Conservation (phyloP, 2,113 vertebrate species). For the Theropithecus gelada region DNA sequence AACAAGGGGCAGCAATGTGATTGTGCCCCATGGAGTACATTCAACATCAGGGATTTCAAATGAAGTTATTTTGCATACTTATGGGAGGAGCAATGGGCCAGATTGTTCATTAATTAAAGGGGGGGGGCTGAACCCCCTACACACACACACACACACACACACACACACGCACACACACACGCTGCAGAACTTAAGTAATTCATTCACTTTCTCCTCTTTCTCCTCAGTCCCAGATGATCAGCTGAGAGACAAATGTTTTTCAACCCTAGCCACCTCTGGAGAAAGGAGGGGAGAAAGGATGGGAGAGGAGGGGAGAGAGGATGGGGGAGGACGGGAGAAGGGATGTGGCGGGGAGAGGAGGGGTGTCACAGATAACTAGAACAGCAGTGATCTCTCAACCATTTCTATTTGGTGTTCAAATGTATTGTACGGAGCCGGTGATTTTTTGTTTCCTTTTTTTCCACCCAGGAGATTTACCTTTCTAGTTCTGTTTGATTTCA, state of each 20-base stretch:
- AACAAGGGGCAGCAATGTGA: constrained; percentile 68
- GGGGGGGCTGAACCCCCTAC: not conserved
- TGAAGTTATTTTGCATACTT: constrained; percentile 71
- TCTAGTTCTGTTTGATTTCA: constrained; percentile 55
- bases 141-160: constrained; percentile 34
- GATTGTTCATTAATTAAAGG: constrained; percentile 77
- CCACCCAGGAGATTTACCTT: constrained; percentile 39
- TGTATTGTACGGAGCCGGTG: constrained; percentile 12
- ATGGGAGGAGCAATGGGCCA: constrained; percentile 54
- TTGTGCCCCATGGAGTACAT: constrained; percentile 62
- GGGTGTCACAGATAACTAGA: not conserved
- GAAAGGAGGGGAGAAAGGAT: not conserved
- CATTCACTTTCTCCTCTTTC: constrained; percentile 52
- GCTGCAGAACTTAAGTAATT: constrained; percentile 57
- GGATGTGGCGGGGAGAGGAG: not conserved
- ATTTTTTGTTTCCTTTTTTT: constrained; percentile 1
- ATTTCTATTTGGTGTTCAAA: constrained; percentile 28
- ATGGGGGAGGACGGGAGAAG: not conserved
- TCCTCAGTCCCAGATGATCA: constrained; percentile 32
- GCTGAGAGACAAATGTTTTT: constrained; percentile 57
- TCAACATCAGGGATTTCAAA: constrained; percentile 73
- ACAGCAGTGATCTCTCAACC: constrained; percentile 24
- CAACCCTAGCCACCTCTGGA: not conserved
- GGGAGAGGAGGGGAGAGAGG: not conserved
- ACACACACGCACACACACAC: constrained; percentile 29